Evolutionary conservation across 2,113 vertebrate genomes (phyloP).

Genomic region (Microcebus griseorufus): DNA sequence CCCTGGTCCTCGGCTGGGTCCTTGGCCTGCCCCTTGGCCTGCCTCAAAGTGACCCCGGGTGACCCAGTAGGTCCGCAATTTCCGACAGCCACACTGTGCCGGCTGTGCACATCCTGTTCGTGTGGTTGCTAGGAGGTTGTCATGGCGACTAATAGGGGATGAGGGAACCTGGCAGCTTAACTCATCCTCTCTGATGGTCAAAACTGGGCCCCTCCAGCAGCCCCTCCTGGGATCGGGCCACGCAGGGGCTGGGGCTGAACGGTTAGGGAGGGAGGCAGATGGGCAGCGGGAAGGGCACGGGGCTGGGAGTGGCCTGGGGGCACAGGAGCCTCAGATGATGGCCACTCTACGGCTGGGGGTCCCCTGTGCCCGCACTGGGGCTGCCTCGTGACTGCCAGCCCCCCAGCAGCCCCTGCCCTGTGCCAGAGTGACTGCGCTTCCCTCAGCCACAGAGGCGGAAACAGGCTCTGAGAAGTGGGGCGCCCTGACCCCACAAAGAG

Average conservation of each 20-base stretch:
- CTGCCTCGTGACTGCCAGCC: fast-evolving
- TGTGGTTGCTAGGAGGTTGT: constrained; percentile 55
- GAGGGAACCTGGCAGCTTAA: neutral
- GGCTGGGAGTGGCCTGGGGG: neutral
- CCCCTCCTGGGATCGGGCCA: neutral
- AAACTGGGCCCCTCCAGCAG: neutral
- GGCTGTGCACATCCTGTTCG: neutral
- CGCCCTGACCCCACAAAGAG: neutral
- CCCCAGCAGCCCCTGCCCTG: neutral
- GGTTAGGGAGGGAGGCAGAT: fast-evolving
- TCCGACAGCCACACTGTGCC: neutral
- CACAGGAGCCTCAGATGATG: fast-evolving
- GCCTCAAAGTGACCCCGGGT: neutral
- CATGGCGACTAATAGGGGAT: neutral
- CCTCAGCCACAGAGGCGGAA: neutral
- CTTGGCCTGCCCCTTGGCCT: fast-evolving
- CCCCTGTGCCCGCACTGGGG: fast-evolving
- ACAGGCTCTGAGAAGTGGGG: neutral
- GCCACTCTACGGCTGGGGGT: fast-evolving
- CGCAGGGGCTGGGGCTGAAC: neutral
- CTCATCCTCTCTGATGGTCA: neutral
- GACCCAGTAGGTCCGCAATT: too few relatives aligned
- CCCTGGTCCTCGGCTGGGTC: neutral
- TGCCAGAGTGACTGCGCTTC: fast-evolving
- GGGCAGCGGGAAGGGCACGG: too few relatives aligned